Evolutionary conservation across 2,888 invertebrate genomes (phyloP), one percentile per base, ranked within the genome.

Genomic region (Drosophila ezoana): DNA sequence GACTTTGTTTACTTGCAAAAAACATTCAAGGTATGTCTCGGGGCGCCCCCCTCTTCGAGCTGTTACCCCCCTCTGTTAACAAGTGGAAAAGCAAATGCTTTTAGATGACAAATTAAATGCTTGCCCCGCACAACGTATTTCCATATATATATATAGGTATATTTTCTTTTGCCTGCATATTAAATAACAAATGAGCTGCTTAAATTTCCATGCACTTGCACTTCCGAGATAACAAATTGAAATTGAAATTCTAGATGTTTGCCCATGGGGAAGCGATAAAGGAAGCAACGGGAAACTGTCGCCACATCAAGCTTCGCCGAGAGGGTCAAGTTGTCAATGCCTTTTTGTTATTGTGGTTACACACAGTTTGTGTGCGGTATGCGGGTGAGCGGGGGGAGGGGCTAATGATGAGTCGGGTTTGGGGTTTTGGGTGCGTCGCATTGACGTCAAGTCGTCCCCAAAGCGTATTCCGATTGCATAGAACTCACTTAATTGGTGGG

Each of bases 221-320:
- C 81, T 85, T 87, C 79, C 82, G 73, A 79, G 79, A 76, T 81
- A 71, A 67, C 73, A 65, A 76, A 85, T 79, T 85, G 86, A 65
- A 79, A 81, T 81, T 85, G 83, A 88, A 82, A 83, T 87, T 86
- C 88, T 70, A 83, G 70, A 68, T 85, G 82, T 74, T 79, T 73
- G 69, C 56, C 56, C 66, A 57, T 69, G 20, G 20, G 37, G 8
- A n/a, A 9, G 13, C 58, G 44, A 62, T 56, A 71, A 76, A 79
- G 85, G 88, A 85, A 87, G 56, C 70, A 71, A 77, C 59, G 70
- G 70, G 53, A 78, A 74, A 74, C 43, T 53, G 23, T 77, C 43
- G 33, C 23, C 35, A 28, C 40, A 53, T 16, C n/a, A 14, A 35
- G 35, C 23, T 33, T 35, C 5, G 11, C 9, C 20, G 35, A 13